Evolutionary conservation across 2,888 invertebrate genomes (phyloP), one percentile per base, ranked within the genome.

Genomic region (Eilema griseolum): DNA sequence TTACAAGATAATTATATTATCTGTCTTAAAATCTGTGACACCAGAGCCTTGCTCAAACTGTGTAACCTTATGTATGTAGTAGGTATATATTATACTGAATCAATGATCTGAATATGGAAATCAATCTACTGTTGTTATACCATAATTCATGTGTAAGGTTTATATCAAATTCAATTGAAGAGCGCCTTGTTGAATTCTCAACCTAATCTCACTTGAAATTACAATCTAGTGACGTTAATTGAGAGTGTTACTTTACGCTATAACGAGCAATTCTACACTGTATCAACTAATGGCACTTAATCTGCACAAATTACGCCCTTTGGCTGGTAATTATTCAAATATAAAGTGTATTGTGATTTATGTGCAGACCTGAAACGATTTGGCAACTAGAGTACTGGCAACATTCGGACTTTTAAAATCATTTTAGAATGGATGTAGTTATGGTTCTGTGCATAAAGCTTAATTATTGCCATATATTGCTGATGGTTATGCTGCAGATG

Each of bases 301-400:
- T 10, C 41, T 57, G 57, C 28, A 41, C 63, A 23, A 69, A 67
- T 69, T 57, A n/a, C 70, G 67, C 64, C 14, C n/a, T 11, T 61
- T 65, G 28, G 67, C 56, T 24, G 62, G n/a, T n/a, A 61, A 56
- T 67, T 52, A 70, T 70, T 28, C 33, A 23, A 41, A 37, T 31
- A 63, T 63, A 63, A 74, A 76, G 65, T 71, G 59, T 79, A 71
- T 74, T 61, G 65, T 28, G 52, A 37, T 72, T 79, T 81, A 79
- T 57, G 31, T 37, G 69, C 10, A 14, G 2, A 12, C 24, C 24
- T 28, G 20, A 46, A 37, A 46, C 68, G 69, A 72, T 79, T 81
- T 76, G 71, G 76, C 65, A 62, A 14, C 56, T 23, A 31, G 37
- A 41, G 57, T 61, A 65, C 72, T 79, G 79, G 69, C 74, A 72